Evolutionary conservation across 2,888 invertebrate species (phyloP).

Genomic region (Xestia ashworthii): DNA sequence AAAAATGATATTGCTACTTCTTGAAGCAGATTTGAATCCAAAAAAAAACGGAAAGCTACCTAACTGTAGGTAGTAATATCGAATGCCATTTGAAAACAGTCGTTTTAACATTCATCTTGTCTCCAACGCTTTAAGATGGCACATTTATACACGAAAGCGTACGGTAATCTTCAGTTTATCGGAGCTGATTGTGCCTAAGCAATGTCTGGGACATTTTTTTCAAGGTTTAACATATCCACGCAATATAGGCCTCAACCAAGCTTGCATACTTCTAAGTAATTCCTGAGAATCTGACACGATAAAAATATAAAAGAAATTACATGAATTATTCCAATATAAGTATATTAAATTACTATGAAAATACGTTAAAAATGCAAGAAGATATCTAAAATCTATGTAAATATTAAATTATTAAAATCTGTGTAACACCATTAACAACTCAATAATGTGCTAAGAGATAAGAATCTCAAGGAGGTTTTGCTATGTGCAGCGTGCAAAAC

Average conservation of each 20-base stretch:
- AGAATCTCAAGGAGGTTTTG: neutral
- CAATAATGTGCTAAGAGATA: constrained; percentile 6
- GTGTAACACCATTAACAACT: neutral
- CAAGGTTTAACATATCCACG: neutral
- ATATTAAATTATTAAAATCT: neutral
- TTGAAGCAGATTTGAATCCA: too few species aligned
- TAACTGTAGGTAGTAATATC: too few species aligned
- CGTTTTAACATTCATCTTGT: too few species aligned
- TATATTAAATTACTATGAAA: neutral
- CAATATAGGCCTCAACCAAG: neutral
- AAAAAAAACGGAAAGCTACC: too few species aligned
- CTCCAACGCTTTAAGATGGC: neutral
- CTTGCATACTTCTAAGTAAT: neutral
- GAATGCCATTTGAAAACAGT: too few species aligned
- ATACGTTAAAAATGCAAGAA: neutral
- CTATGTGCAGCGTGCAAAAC: neutral
- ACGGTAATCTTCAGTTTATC: constrained; percentile 21
- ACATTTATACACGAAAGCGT: constrained; percentile 16
- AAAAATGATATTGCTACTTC: too few species aligned
- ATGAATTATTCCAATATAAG: neutral
- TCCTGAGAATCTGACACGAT: neutral
- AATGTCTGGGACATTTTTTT: constrained; percentile 15
- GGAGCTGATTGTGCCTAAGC: constrained; percentile 39
- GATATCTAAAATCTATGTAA: neutral
- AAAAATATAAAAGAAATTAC: neutral